Conservation (phyloP, 2,113 vertebrate genomes). For the Rhegmatorhina hoffmannsi region DNA sequence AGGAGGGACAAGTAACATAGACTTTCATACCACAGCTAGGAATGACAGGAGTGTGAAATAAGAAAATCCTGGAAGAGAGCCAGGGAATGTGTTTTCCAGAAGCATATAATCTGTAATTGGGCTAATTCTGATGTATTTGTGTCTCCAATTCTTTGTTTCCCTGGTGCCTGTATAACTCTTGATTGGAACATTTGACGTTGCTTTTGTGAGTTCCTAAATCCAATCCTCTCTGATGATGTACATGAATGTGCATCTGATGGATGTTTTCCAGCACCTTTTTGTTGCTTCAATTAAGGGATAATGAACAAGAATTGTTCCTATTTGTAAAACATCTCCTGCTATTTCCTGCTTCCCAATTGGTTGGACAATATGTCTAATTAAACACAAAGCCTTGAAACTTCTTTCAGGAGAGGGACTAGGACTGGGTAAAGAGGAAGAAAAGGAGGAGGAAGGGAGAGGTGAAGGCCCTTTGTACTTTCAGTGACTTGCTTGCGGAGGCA, state of each 20-base stretch:
- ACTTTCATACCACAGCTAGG: slow-evolving; percentile 4
- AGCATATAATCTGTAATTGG: slow-evolving; percentile 76
- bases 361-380: slow-evolving; percentile 76
- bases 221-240: slow-evolving; percentile 72
- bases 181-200: slow-evolving; percentile 76
- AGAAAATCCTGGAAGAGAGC: slow-evolving; percentile 61
- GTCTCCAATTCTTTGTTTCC: slow-evolving; percentile 74
- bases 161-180: slow-evolving; percentile 74
- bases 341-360: slow-evolving; percentile 75
- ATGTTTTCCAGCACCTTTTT: slow-evolving; percentile 82
- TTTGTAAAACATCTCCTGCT: slow-evolving; percentile 79
- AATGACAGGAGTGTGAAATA: slow-evolving; percentile 28
- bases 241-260: slow-evolving; percentile 78
- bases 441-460: background rate
- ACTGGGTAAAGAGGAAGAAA: background rate
- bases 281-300: slow-evolving; percentile 81
- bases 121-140: slow-evolving; percentile 77
- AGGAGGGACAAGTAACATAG: background rate
- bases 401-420: slow-evolving; percentile 23
- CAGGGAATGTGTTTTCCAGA: slow-evolving; percentile 67
- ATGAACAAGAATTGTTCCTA: slow-evolving; percentile 83
- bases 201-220: slow-evolving; percentile 78
- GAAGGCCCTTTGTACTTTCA: background rate
- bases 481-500: background rate
- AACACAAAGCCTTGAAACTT: slow-evolving; percentile 65